Evolutionary conservation across 2,113 vertebrate genomes (phyloP).

Genomic region (Meriones unguiculatus): DNA sequence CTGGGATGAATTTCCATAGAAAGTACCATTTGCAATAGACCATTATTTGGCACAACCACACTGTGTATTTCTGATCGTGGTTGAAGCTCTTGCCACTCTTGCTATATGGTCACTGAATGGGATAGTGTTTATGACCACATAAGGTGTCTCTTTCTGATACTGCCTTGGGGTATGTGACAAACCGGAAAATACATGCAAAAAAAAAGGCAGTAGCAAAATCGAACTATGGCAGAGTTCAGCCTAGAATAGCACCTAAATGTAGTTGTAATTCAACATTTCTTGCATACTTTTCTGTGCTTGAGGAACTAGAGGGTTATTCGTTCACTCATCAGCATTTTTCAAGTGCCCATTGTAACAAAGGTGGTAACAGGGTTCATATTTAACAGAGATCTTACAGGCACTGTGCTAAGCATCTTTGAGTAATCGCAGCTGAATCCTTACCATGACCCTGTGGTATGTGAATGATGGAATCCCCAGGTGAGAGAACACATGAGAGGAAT

Average conservation of each 20-base stretch:
- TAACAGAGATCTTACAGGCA: neutral
- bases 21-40: conserved; percentile 31
- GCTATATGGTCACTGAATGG: neutral
- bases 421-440: neutral
- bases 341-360: neutral
- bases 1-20: conserved; percentile 12
- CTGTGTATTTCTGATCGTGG: neutral
- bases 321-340: neutral
- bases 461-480: neutral
- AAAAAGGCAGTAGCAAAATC: neutral
- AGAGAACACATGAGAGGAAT: conserved; percentile 14
- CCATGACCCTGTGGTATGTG: neutral
- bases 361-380: neutral
- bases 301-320: neutral
- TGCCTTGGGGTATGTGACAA: neutral
- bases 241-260: neutral
- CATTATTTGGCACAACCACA: neutral
- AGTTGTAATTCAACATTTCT: neutral
- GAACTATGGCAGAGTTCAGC: neutral
- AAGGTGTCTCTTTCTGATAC: neutral
- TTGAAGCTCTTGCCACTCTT: neutral
- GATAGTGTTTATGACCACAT: no score
- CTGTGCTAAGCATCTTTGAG: conserved; percentile 28
- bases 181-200: neutral
- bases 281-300: neutral